Conservation (phyloP, 2,888 invertebrate genomes). For the Callyntrura sp. region DNA sequence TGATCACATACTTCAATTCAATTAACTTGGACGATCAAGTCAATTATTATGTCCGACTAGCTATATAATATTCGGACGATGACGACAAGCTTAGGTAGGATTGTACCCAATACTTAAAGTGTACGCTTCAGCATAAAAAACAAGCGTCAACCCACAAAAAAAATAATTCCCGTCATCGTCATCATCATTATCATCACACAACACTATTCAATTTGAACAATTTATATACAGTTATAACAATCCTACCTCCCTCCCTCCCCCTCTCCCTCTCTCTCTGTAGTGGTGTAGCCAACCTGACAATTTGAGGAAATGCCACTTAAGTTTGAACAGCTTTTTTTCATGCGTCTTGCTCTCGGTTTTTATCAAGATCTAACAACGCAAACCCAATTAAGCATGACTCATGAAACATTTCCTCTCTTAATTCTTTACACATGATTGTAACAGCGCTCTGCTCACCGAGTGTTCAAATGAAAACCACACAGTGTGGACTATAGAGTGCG, state of each 20-base stretch:
- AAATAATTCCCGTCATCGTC: constrained; percentile 53
- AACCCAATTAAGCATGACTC: constrained; percentile 73
- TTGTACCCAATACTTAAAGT: not conserved
- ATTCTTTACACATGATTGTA: constrained; percentile 54
- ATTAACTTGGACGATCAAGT: constrained; percentile 50
- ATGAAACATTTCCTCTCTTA: constrained; percentile 73
- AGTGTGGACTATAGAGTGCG: too few species aligned
- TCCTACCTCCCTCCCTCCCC: not conserved
- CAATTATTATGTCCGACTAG: constrained; percentile 13
- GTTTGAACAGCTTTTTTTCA: constrained; percentile 35
- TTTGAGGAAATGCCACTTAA: constrained; percentile 68
- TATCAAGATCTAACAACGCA: constrained; percentile 56
- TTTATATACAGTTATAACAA: constrained; percentile 42
- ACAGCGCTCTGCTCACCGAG: not conserved
- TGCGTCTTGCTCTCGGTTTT: constrained; percentile 25
- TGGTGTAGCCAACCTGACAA: constrained; percentile 47
- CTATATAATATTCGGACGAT: not conserved
- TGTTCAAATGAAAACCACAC: constrained; percentile 22
- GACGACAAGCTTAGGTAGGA: not conserved
- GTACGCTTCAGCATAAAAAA: not conserved
- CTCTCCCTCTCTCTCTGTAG: too few species aligned
- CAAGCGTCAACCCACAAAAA: constrained; percentile 3
- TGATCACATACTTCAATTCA: constrained; percentile 65
- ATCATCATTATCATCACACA: constrained; percentile 34
- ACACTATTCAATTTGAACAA: constrained; percentile 38